These are phyloP conservation scores for Anoura caudifer DNA, from an alignment of 2,113 vertebrate genomes.

Conservation along the genomic window DNA sequence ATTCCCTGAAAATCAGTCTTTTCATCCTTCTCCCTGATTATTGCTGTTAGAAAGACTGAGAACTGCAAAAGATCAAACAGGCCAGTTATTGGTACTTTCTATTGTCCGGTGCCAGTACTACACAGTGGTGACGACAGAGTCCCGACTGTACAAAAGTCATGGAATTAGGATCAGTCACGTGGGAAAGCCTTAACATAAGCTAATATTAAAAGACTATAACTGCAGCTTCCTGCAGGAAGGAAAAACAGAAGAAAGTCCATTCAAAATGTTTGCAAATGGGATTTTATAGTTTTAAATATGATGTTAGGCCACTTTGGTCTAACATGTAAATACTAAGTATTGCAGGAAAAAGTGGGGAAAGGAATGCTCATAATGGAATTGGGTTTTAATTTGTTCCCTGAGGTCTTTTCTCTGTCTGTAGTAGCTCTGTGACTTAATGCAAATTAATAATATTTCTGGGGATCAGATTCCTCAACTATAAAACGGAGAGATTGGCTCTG, in stretches of 20 bases:
- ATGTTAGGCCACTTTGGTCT: neutral
- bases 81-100: conserved; percentile 87
- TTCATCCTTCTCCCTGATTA: conserved; percentile 99
- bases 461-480: neutral
- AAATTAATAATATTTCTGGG: conserved; percentile 7
- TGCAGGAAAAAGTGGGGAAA: neutral
- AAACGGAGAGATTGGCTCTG: neutral
- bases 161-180: conserved; percentile 65
- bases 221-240: conserved; percentile 9
- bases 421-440: neutral
- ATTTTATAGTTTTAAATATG: conserved; percentile 25
- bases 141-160: conserved; percentile 64
- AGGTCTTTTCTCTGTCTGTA: neutral
- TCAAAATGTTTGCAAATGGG: neutral
- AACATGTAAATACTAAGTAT: neutral
- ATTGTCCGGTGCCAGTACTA: conserved; percentile 82
- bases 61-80: conserved; percentile 90
- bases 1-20: conserved; percentile 99
- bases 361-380: neutral
- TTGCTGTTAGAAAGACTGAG: conserved; percentile 98
- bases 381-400: neutral
- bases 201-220: neutral
- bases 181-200: conserved; percentile 47
- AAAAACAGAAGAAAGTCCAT: neutral
- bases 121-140: conserved; percentile 77